Conservation (phyloP, 2,888 invertebrate species). For the Dicyrtomina minuta region DNA sequence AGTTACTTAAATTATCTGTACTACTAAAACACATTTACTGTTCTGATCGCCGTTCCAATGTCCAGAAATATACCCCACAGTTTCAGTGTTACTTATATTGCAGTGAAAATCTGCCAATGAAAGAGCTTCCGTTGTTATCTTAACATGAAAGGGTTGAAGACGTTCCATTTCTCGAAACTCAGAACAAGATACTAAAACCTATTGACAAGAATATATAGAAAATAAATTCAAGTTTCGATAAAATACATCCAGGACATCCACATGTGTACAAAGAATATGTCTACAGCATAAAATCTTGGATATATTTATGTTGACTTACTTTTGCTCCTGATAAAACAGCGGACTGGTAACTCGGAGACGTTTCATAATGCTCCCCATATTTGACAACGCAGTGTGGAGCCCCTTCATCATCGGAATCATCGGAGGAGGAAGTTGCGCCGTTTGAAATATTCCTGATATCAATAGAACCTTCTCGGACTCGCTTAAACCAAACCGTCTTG, state of each 20-base stretch:
- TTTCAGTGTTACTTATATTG: slow-evolving; percentile 89
- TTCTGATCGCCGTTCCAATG: slow-evolving; percentile 92
- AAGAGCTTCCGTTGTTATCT: slow-evolving; percentile 74
- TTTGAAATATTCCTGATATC: slow-evolving; percentile 52
- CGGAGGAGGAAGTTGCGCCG: slow-evolving; percentile 49
- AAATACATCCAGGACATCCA: neutral
- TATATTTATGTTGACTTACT: slow-evolving; percentile 42
- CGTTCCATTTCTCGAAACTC: slow-evolving; percentile 52
- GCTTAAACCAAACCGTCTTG: slow-evolving; percentile 80
- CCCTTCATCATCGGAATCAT: slow-evolving; percentile 49
- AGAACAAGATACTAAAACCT: slow-evolving; percentile 53
- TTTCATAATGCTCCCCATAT: slow-evolving; percentile 52
- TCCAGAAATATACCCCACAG: slow-evolving; percentile 93
- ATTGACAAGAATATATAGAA: no score
- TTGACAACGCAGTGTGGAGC: slow-evolving; percentile 50
- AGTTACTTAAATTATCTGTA: no score
- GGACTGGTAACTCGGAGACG: slow-evolving; percentile 22
- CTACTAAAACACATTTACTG: no score
- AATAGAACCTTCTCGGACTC: slow-evolving; percentile 55
- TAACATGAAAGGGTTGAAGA: slow-evolving; percentile 87
- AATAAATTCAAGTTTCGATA: slow-evolving; percentile 1
- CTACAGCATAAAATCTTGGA: neutral
- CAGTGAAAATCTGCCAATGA: slow-evolving; percentile 75
- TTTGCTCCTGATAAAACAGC: slow-evolving; percentile 52
- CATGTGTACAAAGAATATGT: slow-evolving; percentile 13